Evolutionary conservation across 2,113 vertebrate genomes (phyloP), one percentile per base, ranked within the genome.

Genomic region (Andinoacara biseriatus): DNA sequence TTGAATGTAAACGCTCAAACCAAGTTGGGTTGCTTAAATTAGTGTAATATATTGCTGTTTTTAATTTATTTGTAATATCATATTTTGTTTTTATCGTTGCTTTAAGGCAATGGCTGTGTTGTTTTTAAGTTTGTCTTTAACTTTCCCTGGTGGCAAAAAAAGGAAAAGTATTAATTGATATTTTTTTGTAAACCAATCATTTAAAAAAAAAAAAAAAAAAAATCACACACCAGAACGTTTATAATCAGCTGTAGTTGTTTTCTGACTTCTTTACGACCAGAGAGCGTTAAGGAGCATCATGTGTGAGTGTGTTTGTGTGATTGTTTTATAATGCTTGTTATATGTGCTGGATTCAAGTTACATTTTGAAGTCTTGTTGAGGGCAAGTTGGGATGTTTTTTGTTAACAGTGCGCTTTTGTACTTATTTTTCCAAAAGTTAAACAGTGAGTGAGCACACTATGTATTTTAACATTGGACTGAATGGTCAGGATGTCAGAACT

Each of bases 41-140:
- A 57, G 76, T 87, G 78, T 91, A 90, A 87, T 82, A 90, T 93
- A 89, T 81, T 86, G 49, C 43, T 90, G 54, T 78, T 77, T 91
- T 87, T 72, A 59, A 91, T 86, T 89, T 90, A 90, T 93, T 93
- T 91, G 77, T 92, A 86, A 82, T 83, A 82, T 89, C 38, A 76
- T 85, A 81, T 88, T 62, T 89, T 88, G 20, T 75, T 78, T 74
- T 81, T 74, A 7, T 61, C 82, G 5, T 65, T 20, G 43, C 86
- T 84, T 85, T 38, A 74, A 80, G 43, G 76, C 35, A 69, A 74
- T 40, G 74, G 29, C 54, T 57, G 29, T 49, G 18, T 83, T 65
- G 83, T 90, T 74, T 59, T 77, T 20, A 63, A 76, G 29, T 58
- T 59, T 65, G 24, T 83, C 38, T 85, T 77, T 65, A 69, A 75